These are phyloP conservation scores for Drosophila orena DNA, from an alignment of 1,140 invertebrate genomes.

Conservation along the genomic window DNA sequence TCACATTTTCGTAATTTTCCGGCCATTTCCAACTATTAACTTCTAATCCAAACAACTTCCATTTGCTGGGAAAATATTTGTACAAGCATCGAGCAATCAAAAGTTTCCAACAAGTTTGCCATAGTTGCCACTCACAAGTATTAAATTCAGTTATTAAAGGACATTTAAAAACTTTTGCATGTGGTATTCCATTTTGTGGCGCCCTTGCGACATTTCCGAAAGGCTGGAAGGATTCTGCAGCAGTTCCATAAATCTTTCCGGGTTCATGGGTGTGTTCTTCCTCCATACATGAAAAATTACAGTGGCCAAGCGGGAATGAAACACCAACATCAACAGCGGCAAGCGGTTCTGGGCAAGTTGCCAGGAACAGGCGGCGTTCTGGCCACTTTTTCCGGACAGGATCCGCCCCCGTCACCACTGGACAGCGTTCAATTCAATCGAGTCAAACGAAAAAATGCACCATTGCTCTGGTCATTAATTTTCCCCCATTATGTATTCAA, in stretches of 20 bases:
- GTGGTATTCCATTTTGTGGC: conserved; percentile 3
- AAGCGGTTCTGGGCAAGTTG: conserved; percentile 46
- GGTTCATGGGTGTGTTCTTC: conserved; percentile 26
- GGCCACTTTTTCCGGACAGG: conserved; percentile 48
- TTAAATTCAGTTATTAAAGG: conserved; percentile 55
- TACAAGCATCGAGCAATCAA: conserved; percentile 33
- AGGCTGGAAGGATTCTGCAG: conserved; percentile 19
- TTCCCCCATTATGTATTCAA: conserved; percentile 49
- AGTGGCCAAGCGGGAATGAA: conserved; percentile 35
- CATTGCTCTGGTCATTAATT: conserved; percentile 59
- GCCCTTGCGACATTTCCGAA: conserved; percentile 9
- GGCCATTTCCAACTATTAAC: conserved; percentile 17
- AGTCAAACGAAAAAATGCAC: conserved; percentile 26
- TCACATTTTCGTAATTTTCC: neutral
- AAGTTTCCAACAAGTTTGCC: conserved; percentile 36
- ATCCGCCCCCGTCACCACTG: conserved; percentile 38
- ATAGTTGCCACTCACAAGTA: conserved; percentile 31
- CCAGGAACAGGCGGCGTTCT: conserved; percentile 53
- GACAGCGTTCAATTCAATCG: conserved; percentile 54
- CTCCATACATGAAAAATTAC: conserved; percentile 74
- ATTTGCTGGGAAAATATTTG: conserved; percentile 26
- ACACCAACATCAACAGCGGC: conserved; percentile 28
- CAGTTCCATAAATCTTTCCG: conserved; percentile 69
- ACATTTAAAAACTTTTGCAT: conserved; percentile 41
- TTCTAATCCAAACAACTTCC: conserved; percentile 28